Base-by-base conservation (phyloP, 2,797 vertebrate genomes). In the Hafferia zeledoni region DNA sequence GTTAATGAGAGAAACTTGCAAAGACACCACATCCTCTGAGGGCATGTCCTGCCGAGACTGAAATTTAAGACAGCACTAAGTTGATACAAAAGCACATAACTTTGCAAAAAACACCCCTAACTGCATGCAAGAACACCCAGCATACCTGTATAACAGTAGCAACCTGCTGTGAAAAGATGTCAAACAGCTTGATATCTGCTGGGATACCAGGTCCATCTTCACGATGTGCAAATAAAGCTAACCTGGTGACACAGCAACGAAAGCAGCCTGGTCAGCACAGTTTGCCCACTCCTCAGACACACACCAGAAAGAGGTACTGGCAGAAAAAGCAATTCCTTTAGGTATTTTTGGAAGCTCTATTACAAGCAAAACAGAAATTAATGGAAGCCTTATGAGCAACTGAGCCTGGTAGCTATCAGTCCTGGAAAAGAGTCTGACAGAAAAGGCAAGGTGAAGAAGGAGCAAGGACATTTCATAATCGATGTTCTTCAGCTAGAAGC, bases 21-120 rank as follows among this genome's bases (percentile, higher is more conserved):
- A 98, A 49, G 99, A 99, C 19, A 99, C 99, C 49, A 99, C 99
- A 64, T 99, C 99, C 94, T 99, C 99, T 8, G 99, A 99, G 9
- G 99, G 99, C 99, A 99, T 99, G 95, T 99, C 99, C 97, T 99
- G 99, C 37, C 99, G 98, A 85, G 99, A 99, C 99, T 99, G 97
- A 46, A 97, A 95, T 82, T 87, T 35, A 78, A 87, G 72, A 92
- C 53, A 93, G 25, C 11, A 79, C 1, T 0, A 8, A 74, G 59
- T 65, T 46, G 37, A 70, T 14, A 64, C 25, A 53, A 49, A 78
- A 39, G 1, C 35, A 92, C 1, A 1, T 11, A 52, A 17, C 17
- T 87, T 24, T 7, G 14, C 17, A 44, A 33, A 61, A 37, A 56
- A 4, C 6, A 13, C 5, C 1, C 35, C 41, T 6, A 14, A 50